Evolutionary conservation across 2,797 vertebrate species (phyloP), one percentile per base, ranked within the genome.

Genomic region (Podargus strigoides): DNA sequence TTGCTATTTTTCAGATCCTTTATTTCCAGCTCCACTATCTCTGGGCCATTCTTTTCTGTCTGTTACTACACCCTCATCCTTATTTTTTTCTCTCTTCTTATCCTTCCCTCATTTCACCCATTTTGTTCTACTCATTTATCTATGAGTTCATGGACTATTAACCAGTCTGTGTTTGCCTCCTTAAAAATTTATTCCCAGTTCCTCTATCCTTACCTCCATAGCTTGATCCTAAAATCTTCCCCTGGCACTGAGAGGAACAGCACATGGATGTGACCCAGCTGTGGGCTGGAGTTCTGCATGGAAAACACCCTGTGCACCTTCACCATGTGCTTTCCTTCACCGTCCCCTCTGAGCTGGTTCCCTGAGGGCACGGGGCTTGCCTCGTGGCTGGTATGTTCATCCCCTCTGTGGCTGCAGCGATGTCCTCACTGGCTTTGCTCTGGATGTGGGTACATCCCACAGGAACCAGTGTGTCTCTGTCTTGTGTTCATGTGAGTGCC

Each of bases 401-500:
- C 41, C 36, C 22, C 30, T n/a, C 67, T 70, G 80, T 27, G 44
- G 4, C 59, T 34, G 78, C 64, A 18, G 52, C 2, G 27, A 20
- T 24, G 27, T 21, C 41, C 44, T 36, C 30, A 42, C 69, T 84
- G 73, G 22, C 7, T 88, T 59, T 70, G 69, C 58, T 84, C 44
- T 84, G 77, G 41, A 4, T 41, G 49, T 6, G 28, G 23, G 28
- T 13, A 12, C 66, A 12, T 14, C 41, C 39, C 0, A 0, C 12
- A 50, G 16, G 85, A 60, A 20, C 36, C 36, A 1, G 1, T 6
- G 7, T 10, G 12, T 59, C 17, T 62, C 75, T 63, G 68, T 15
- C 34, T 28, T 6, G 18, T 10, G 6, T 2, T 55, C 50, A 6
- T 2, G 0, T 5, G 21, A 62, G 73, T 6, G 16, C n/a, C n/a